Percentiles rank a stretch among this genome's conserved stretches.
Evolutionary conservation across 1,140 invertebrate genomes (phyloP).

Genomic region (Diorhabda sublineata): DNA sequence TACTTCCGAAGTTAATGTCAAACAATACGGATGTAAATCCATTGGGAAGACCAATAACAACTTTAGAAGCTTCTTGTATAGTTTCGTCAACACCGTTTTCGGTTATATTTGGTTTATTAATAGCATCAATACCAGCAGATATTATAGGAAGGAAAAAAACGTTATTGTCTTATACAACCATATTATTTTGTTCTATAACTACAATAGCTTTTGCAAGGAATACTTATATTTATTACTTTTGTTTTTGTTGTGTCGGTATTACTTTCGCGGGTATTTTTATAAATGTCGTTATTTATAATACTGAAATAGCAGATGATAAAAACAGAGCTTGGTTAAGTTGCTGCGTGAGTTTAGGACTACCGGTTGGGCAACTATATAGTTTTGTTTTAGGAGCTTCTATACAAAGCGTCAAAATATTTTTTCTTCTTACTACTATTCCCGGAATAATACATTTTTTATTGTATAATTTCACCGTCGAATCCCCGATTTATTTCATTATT

Average conservation of each 20-base stretch:
- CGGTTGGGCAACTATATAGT: background rate
- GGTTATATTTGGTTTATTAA: background rate
- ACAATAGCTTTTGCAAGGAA: background rate
- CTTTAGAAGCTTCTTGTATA: background rate
- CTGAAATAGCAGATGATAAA: background rate
- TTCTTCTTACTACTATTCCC: background rate
- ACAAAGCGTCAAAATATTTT: background rate
- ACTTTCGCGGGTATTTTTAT: background rate
- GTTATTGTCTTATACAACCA: background rate
- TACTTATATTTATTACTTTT: background rate
- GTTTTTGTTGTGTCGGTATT: background rate
- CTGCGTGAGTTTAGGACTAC: background rate
- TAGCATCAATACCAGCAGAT: background rate
- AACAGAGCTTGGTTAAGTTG: background rate
- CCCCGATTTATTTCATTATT: background rate
- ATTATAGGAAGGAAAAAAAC: background rate
- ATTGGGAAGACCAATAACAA: background rate
- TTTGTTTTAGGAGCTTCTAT: background rate
- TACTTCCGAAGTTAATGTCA: background rate
- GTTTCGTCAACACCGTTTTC: background rate
- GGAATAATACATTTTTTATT: background rate
- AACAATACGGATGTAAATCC: slow-evolving; percentile 7
- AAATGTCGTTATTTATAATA: background rate
- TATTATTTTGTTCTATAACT: background rate
- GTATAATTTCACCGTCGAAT: background rate